phyloP scores from a whole-genome alignment of 2,888 invertebrate species.

The Mesochorus sp. region DNA sequence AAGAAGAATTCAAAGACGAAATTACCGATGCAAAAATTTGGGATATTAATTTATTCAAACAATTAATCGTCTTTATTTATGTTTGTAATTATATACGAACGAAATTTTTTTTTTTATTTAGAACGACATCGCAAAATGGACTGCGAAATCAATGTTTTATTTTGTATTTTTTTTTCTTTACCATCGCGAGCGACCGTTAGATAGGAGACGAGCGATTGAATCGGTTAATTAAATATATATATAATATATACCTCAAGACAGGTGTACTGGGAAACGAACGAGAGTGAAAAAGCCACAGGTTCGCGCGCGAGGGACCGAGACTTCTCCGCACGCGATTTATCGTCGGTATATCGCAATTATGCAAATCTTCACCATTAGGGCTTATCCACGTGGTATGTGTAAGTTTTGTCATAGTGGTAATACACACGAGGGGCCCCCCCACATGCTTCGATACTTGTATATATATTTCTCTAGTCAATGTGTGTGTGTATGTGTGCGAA shows the following conservation, averaged over 20 bases:
- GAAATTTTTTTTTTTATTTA: conserved; percentile 18
- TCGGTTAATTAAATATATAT: conserved; percentile 47
- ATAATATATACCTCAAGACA: conserved; percentile 27
- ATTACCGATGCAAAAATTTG: no score
- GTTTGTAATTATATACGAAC: no score
- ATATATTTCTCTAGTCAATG: neutral
- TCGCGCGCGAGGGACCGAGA: conserved; percentile 24
- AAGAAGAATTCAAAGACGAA: neutral
- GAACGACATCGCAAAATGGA: neutral
- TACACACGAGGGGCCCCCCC: conserved; percentile 18
- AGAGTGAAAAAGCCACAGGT: conserved; percentile 34
- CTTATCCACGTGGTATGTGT: conserved; percentile 49
- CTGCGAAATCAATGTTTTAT: neutral
- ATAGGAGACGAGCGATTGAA: conserved; percentile 22
- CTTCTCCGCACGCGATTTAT: conserved; percentile 54
- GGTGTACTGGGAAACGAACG: conserved; percentile 41
- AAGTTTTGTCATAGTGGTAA: conserved; percentile 5
- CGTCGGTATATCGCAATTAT: conserved; percentile 58
- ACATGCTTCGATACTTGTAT: neutral
- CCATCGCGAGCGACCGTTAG: conserved; percentile 53
- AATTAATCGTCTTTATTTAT: no score
- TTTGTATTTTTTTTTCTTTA: neutral
- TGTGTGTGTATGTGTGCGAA: neutral
- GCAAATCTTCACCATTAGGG: conserved; percentile 56
- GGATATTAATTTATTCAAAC: no score